A percentile compares a stretch with the other conserved stretches of the same genome.
phyloP scores from a whole-genome alignment of 2,797 vertebrate genomes.

The Fundulus diaphanus region DNA sequence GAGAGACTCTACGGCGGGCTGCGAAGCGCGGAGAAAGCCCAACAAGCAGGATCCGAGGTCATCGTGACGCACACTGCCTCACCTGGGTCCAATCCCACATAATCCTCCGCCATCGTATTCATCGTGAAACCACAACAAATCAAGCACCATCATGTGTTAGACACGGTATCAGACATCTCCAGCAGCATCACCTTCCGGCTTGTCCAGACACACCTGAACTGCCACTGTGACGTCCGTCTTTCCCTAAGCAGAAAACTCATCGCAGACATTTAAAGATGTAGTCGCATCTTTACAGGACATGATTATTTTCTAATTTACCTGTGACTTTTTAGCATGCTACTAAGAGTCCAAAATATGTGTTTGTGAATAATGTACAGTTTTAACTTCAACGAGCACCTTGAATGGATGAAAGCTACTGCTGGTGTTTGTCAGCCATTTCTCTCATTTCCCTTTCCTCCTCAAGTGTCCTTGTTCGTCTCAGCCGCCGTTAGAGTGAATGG shows the following conservation, averaged over 20 bases:
- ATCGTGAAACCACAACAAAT: constrained; percentile 6
- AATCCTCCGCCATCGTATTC: constrained; percentile 36
- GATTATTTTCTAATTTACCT: constrained; percentile 60
- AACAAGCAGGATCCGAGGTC: constrained; percentile 68
- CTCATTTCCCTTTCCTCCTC: constrained; percentile 53
- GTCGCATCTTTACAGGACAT: constrained; percentile 45
- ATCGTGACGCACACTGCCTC: constrained; percentile 80
- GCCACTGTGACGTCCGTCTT: constrained; percentile 61
- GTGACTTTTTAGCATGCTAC: constrained; percentile 74
- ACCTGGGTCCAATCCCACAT: constrained; percentile 87
- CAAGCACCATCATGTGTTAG: constrained; percentile 21
- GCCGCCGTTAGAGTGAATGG: constrained; percentile 34
- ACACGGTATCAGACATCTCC: constrained; percentile 10
- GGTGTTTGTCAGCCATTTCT: constrained; percentile 46
- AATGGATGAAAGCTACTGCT: constrained; percentile 52
- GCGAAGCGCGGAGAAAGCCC: constrained; percentile 53
- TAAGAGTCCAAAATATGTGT: constrained; percentile 53
- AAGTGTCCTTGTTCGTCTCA: constrained; percentile 72
- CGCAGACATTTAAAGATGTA: constrained; percentile 38
- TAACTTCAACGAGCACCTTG: constrained; percentile 74
- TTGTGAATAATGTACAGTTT: constrained; percentile 70
- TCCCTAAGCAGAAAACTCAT: constrained; percentile 26
- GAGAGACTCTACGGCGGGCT: constrained; percentile 85
- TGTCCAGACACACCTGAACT: constrained; percentile 54
- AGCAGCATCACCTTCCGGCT: constrained; percentile 31